phyloP scores from a whole-genome alignment of 2,113 vertebrate genomes.

The Rhynchomys soricoides region DNA sequence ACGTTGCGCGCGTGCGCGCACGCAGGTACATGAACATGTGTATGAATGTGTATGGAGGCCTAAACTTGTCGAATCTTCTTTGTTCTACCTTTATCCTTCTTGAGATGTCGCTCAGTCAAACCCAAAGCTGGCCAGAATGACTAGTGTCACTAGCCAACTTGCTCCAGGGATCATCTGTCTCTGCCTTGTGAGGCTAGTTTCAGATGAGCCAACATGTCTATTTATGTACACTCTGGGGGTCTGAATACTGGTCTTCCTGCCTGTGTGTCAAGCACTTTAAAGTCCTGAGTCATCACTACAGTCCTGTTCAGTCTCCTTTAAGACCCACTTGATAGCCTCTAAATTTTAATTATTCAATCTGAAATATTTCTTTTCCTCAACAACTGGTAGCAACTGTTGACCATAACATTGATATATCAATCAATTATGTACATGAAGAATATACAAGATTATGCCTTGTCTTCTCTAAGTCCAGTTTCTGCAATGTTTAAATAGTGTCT shows the following conservation, averaged over 20 bases:
- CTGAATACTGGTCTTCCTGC: background rate
- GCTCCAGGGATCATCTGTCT: background rate
- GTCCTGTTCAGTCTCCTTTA: background rate
- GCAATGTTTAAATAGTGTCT: background rate
- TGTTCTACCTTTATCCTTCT: background rate
- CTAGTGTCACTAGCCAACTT: background rate
- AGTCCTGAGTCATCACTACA: background rate
- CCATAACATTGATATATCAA: background rate
- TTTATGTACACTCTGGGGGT: background rate
- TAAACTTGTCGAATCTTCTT: background rate
- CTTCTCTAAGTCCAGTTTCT: background rate
- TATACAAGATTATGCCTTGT: background rate
- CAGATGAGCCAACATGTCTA: background rate
- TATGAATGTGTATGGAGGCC: background rate
- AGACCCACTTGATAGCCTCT: background rate
- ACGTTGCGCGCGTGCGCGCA: background rate
- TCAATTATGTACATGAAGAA: background rate
- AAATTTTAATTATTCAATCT: background rate
- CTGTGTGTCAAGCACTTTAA: too few species aligned
- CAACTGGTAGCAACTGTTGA: background rate
- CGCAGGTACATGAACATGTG: background rate
- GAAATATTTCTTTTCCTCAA: conserved; percentile 3
- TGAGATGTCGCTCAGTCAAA: background rate
- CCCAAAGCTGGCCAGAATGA: too few species aligned
- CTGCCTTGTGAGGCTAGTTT: background rate